phyloP scores from a whole-genome alignment of 2,113 vertebrate species.

The Erinaceus europaeus region DNA sequence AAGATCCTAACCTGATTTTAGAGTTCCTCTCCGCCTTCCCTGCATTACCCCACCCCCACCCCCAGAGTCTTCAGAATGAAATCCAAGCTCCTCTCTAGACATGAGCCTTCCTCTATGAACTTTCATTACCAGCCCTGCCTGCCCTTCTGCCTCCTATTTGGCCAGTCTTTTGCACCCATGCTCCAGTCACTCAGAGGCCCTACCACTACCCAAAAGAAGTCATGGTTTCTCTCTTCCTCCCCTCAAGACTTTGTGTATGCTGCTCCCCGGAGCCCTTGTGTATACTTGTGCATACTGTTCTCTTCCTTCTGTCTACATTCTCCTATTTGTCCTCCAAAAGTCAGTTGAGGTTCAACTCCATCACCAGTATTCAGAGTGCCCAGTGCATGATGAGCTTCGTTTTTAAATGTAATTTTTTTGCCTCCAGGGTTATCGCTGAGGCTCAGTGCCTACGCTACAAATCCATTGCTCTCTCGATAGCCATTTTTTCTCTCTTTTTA shows the following conservation, averaged over 20 bases:
- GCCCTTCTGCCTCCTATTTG: not conserved
- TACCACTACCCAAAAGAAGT: not conserved
- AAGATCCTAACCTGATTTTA: not conserved
- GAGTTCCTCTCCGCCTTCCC: not conserved
- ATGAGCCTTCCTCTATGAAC: not conserved
- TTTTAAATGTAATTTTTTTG: no score
- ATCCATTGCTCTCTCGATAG: no score
- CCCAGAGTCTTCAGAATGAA: not conserved
- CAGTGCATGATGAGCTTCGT: not conserved
- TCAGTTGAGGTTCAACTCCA: not conserved
- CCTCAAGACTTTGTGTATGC: not conserved
- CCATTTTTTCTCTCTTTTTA: no score
- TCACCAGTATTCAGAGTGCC: not conserved
- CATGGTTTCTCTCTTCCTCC: not conserved
- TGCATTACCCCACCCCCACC: no score
- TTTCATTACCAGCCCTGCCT: not conserved
- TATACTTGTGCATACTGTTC: no score
- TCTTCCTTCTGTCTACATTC: not conserved
- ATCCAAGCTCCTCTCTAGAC: not conserved
- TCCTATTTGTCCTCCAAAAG: conserved; percentile 36
- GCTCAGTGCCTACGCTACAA: no score
- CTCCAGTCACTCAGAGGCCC: not conserved
- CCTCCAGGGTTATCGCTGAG: no score
- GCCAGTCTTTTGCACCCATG: no score
- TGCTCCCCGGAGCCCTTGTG: not conserved